Conservation (phyloP, 2,888 invertebrate genomes). For the Entomobrya multifasciata region DNA sequence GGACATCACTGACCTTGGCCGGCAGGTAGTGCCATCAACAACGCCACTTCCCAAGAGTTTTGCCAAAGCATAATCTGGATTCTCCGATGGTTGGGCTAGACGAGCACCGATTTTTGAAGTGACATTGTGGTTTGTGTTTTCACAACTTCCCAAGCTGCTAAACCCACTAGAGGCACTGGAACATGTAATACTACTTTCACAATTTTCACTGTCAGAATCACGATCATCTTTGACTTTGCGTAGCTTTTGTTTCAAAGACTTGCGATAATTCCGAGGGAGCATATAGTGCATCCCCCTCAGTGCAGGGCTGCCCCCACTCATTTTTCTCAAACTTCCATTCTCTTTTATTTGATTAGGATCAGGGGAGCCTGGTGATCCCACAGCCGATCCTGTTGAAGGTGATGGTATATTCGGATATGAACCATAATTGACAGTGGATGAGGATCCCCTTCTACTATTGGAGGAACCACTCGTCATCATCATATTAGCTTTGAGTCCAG, state of each 20-base stretch:
- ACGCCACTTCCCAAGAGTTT: constrained; percentile 83
- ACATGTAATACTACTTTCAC: constrained; percentile 78
- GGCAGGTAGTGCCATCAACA: constrained; percentile 76
- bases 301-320: constrained; percentile 79
- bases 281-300: constrained; percentile 62
- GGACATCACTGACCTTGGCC: constrained; percentile 83
- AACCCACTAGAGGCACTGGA: constrained; percentile 79
- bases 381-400: constrained; percentile 59
- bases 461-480: constrained; percentile 73
- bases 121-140: constrained; percentile 77
- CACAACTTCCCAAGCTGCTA: constrained; percentile 78
- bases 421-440: constrained; percentile 74
- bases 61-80: constrained; percentile 91
- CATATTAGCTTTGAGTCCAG: constrained; percentile 78
- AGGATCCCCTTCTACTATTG: constrained; percentile 52
- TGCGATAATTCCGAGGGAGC: constrained; percentile 81
- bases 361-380: constrained; percentile 63
- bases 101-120: constrained; percentile 84
- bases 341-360: constrained; percentile 69
- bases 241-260: constrained; percentile 81
- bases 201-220: constrained; percentile 79
- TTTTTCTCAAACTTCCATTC: constrained; percentile 77
- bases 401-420: constrained; percentile 77
- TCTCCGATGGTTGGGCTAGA: constrained; percentile 85
- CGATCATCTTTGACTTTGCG: constrained; percentile 80